Base-by-base conservation (phyloP, 2,797 vertebrate species). In the Anas capensis region DNA sequence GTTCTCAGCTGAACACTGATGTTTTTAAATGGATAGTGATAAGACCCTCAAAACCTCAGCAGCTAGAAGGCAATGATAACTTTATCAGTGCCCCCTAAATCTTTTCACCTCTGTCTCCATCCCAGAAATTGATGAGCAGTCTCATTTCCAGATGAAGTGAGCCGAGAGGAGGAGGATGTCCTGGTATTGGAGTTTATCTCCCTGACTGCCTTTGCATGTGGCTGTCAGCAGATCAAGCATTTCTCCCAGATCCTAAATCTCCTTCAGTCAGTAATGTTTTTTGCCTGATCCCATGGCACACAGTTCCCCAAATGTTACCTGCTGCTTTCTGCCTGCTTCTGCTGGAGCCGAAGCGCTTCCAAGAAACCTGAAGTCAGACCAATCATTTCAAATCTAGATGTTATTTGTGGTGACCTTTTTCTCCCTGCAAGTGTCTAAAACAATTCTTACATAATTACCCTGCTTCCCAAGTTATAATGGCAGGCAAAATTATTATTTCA, bases 401-500 rank as follows among this genome's bases (percentile, higher is more conserved):
- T 84, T 96, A 42, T 49, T 94, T 80, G 20, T 79, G 13, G 23
- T 92, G 93, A 88, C 83, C 82, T 88, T 96, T 84, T 86, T 60
- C 56, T 84, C 64, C 38, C 57, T 91, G 51, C 36, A 71, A 86
- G 60, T 23, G 24, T 90, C 76, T 91, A 49, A 86, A 96, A 84
- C 56, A 77, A 73, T 88, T 82, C 40, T 88, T 88, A 31, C 33
- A 33, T 80, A 88, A 86, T 56, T 84, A 38, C 51, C 16, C 46
- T 36, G 9, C 62, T 90, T 91, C 80, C 53, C 64, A 38, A 93
- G 60, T 53, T 31, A 1, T n/a, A 64, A 90, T 51, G 56, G 56
- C 73, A 90, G 76, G 58, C 54, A 83, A 92, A 94, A 96, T 70
- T 81, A 83, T 79, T 91, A 84, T 94, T 94, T 95, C 92, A 92